A percentile compares a stretch with the other conserved stretches of the same genome.
Evolutionary conservation across 2,888 invertebrate species (phyloP).

Genomic region (Blera fallax): DNA sequence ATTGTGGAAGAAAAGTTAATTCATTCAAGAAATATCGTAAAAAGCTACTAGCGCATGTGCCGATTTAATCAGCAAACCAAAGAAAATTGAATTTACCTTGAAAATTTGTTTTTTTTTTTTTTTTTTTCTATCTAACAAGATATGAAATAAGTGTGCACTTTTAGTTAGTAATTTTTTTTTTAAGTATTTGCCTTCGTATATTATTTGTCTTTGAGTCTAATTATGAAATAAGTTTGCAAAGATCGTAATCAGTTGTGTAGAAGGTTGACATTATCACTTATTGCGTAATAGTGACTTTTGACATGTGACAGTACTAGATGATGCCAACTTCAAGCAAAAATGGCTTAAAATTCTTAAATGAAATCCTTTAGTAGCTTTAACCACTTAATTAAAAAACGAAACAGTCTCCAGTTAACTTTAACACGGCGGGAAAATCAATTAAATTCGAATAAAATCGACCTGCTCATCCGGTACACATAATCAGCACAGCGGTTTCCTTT

Average conservation of each 20-base stretch:
- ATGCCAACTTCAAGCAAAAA: too few species aligned
- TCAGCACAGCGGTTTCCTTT: conserved; percentile 4
- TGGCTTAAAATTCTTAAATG: neutral
- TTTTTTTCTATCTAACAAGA: neutral
- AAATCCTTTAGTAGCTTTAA: neutral
- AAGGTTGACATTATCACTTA: neutral
- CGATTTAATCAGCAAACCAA: neutral
- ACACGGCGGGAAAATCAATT: neutral
- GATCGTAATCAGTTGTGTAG: neutral
- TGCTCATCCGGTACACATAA: neutral
- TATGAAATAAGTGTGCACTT: conserved; percentile 10
- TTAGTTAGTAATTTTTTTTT: neutral
- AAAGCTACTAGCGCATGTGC: conserved; percentile 22
- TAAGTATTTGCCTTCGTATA: neutral
- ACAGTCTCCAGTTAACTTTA: neutral
- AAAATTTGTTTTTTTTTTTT: neutral
- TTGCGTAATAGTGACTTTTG: neutral
- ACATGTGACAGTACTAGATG: too few species aligned
- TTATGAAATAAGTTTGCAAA: neutral
- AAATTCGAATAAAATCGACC: neutral
- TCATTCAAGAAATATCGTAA: neutral
- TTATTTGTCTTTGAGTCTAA: neutral
- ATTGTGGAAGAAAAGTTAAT: neutral
- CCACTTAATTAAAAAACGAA: neutral
- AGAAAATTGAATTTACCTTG: conserved; percentile 39